phyloP scores from a whole-genome alignment of 1,140 invertebrate genomes.

The Vanessa atalanta region DNA sequence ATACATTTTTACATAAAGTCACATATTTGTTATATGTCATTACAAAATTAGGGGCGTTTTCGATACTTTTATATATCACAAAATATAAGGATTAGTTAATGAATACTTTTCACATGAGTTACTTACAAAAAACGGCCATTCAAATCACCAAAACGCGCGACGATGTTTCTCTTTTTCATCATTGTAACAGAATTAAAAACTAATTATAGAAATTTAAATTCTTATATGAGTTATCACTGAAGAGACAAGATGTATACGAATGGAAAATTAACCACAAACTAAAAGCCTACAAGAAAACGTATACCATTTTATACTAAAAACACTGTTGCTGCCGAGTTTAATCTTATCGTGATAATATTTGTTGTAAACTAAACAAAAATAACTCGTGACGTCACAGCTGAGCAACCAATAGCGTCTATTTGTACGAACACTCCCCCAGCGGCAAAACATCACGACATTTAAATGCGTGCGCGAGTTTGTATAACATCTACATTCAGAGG shows the following conservation, averaged over 20 bases:
- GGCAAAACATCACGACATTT: slow-evolving; percentile 53
- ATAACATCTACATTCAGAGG: slow-evolving; percentile 35
- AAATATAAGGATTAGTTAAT: background rate
- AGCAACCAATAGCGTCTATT: slow-evolving; percentile 52
- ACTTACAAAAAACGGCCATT: slow-evolving; percentile 64
- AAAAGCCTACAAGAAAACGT: slow-evolving; percentile 41
- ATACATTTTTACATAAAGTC: too few species aligned
- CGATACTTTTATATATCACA: too few species aligned
- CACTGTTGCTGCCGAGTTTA: slow-evolving; percentile 34
- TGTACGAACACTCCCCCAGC: slow-evolving; percentile 61
- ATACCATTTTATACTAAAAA: slow-evolving; percentile 54
- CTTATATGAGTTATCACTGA: background rate
- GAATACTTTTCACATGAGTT: background rate
- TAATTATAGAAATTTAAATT: background rate
- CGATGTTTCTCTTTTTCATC: slow-evolving; percentile 63
- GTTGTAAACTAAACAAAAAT: slow-evolving; percentile 61
- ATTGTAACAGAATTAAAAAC: slow-evolving; percentile 36
- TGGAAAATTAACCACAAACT: slow-evolving; percentile 45
- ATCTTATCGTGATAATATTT: slow-evolving; percentile 63
- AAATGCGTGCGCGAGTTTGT: background rate
- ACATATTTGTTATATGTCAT: too few species aligned
- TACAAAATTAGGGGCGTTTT: too few species aligned
- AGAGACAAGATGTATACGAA: slow-evolving; percentile 12
- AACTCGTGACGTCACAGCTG: slow-evolving; percentile 59
- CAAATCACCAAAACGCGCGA: slow-evolving; percentile 56